Conservation (phyloP, 2,888 invertebrate genomes). For the Andrena trimmerana region DNA sequence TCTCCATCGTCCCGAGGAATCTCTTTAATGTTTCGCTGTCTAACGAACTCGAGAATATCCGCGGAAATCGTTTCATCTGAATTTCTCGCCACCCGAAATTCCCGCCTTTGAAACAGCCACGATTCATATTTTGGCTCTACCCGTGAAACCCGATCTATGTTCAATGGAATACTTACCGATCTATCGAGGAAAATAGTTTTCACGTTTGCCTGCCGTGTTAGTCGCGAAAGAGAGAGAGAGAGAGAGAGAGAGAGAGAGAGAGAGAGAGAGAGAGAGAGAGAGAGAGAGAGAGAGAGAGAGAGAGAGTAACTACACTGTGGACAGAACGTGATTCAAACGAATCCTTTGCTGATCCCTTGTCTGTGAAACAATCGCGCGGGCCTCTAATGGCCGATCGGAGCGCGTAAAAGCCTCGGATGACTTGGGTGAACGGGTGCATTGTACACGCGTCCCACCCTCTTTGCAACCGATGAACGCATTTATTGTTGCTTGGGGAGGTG, state of each 20-base stretch:
- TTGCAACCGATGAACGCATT: slow-evolving; percentile 36
- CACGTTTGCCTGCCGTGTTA: neutral
- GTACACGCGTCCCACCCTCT: slow-evolving; percentile 14
- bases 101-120: too few relatives aligned
- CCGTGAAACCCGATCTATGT: too few relatives aligned
- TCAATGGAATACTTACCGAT: too few relatives aligned
- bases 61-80: neutral
- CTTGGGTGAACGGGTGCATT: slow-evolving; percentile 55
- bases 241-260: neutral
- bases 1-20: neutral
- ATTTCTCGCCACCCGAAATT: too few relatives aligned
- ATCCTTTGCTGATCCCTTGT: slow-evolving; percentile 13
- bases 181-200: neutral
- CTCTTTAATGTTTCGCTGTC: neutral
- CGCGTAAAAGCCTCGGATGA: slow-evolving; percentile 23
- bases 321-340: slow-evolving; percentile 1
- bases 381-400: slow-evolving; percentile 39
- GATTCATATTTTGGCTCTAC: too few relatives aligned
- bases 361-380: neutral
- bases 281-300: neutral
- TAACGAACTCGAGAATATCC: neutral
- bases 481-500: slow-evolving; percentile 36
- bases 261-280: neutral
- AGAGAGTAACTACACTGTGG: neutral
- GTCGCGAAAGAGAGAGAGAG: neutral